phyloP scores from a whole-genome alignment of 2,888 invertebrate species.

The Hirtodrosophila alboralis region DNA sequence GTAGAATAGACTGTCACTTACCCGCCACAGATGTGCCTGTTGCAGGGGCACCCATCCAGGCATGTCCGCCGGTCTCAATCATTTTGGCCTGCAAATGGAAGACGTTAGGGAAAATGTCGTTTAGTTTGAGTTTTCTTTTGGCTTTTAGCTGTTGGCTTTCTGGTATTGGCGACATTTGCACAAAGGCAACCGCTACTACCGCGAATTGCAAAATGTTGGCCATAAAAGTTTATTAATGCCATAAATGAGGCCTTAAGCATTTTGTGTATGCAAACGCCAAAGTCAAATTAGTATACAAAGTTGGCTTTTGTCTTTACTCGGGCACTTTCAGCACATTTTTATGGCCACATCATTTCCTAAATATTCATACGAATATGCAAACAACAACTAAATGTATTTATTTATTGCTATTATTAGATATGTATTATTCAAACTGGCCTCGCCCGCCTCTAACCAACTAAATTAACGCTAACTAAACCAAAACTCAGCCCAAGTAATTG shows the following conservation, averaged over 20 bases:
- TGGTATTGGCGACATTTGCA: constrained; percentile 43
- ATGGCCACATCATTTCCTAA: constrained; percentile 33
- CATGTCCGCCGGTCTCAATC: constrained; percentile 83
- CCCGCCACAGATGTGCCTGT: constrained; percentile 83
- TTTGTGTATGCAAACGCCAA: constrained; percentile 76
- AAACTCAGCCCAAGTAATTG: constrained; percentile 24
- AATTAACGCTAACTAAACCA: constrained; percentile 20
- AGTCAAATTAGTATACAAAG: constrained; percentile 79
- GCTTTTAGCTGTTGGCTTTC: background rate
- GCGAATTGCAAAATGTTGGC: constrained; percentile 55
- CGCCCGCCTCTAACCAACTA: background rate
- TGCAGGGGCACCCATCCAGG: constrained; percentile 83
- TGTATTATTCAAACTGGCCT: background rate
- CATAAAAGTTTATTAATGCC: constrained; percentile 80
- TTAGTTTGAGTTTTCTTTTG: constrained; percentile 19
- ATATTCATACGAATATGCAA: too few species aligned
- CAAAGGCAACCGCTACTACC: constrained; percentile 14
- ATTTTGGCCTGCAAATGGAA: constrained; percentile 80
- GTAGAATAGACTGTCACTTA: constrained; percentile 62
- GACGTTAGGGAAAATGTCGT: constrained; percentile 41
- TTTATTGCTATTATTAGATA: constrained; percentile 70
- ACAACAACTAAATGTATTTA: constrained; percentile 61
- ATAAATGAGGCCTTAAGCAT: constrained; percentile 73
- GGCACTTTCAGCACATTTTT: constrained; percentile 42
- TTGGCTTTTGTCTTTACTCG: constrained; percentile 44